Evolutionary conservation across 2,888 invertebrate genomes (phyloP).

Genomic region (Balanococcus diminutus): DNA sequence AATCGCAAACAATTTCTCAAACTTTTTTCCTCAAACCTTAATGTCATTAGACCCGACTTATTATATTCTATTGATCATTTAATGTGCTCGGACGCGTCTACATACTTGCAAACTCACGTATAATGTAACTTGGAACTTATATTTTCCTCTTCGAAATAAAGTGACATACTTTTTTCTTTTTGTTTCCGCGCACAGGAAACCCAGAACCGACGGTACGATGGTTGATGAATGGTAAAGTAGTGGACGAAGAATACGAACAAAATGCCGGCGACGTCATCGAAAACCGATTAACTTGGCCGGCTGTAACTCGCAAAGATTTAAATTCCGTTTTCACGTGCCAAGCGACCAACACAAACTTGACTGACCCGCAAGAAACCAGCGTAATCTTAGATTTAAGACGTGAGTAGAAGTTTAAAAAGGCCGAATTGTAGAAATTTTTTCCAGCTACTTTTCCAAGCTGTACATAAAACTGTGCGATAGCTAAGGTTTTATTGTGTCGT

Average conservation of each 20-base stretch:
- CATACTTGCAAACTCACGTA: neutral
- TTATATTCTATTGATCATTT: no score
- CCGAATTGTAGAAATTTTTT: constrained; percentile 27
- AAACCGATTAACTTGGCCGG: constrained; percentile 73
- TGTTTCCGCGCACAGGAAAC: constrained; percentile 65
- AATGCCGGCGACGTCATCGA: constrained; percentile 86
- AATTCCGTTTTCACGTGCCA: constrained; percentile 87
- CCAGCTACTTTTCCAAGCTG: neutral
- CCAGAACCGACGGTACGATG: constrained; percentile 83
- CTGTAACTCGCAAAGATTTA: constrained; percentile 77
- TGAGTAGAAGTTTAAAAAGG: constrained; percentile 65
- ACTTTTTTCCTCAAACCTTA: no score
- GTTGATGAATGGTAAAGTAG: constrained; percentile 79
- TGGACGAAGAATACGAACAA: constrained; percentile 82
- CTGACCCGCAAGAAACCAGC: constrained; percentile 78
- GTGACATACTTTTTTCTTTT: neutral
- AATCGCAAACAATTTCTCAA: no score
- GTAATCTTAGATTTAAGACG: constrained; percentile 79
- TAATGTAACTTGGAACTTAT: neutral
- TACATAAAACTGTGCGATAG: no score
- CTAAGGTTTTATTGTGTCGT: neutral
- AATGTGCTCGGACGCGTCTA: neutral
- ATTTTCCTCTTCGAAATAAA: neutral
- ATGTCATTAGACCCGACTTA: no score
- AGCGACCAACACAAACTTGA: constrained; percentile 82